Base-by-base conservation (phyloP, 2,797 vertebrate genomes). In the Sebastes itinus region DNA sequence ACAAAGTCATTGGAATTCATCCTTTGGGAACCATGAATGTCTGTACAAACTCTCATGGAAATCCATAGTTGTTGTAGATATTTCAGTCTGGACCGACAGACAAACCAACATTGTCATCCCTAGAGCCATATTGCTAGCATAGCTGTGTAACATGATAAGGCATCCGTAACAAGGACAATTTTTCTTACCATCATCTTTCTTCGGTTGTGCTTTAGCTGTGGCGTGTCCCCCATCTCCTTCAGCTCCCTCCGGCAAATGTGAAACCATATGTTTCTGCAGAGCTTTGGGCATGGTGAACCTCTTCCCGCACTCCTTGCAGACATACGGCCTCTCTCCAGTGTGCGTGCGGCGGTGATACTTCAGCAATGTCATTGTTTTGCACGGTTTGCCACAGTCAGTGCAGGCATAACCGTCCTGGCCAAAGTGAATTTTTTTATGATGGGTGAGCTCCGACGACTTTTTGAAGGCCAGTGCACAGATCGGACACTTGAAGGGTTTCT, bases 261-360 rank as follows among this genome's bases (percentile, higher is more conserved):
- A 86, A 38, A 86, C 65, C 59, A 94, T 70, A 68, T 97, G 96
- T 81, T 94, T 95, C 72, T 94, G 94, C 28, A 97, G 87, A 59
- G 92, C 87, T 72, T 96, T 96, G 42, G 94, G 76, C 91, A 95
- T 93, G 49, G 88, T 92, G 88, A 97, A 97, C 63, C 95, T 94
- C 84, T 94, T 95, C 73, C 94, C 95, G 71, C 96, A 97, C 13
- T 95, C 94, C 61, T 91, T 96, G 90, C 93, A 95, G 59, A 95
- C 86, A 52, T 96, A 97, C 0, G 96, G 97, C 78, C 89, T 94
- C 77, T 97, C 96, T 30, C 96, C 96, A 0, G 95, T 96, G 91
- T 97, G 96, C 4, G 92, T 93, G 27, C 96, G 96, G n/a, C 89
- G 89, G 86, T 97, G 96, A 77, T 96, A 96, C 82, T 94, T 96